A percentile compares a stretch with the other conserved stretches of the same genome.
Evolutionary conservation across 1,140 invertebrate species (phyloP).

Genomic region (Eueides isabella): DNA sequence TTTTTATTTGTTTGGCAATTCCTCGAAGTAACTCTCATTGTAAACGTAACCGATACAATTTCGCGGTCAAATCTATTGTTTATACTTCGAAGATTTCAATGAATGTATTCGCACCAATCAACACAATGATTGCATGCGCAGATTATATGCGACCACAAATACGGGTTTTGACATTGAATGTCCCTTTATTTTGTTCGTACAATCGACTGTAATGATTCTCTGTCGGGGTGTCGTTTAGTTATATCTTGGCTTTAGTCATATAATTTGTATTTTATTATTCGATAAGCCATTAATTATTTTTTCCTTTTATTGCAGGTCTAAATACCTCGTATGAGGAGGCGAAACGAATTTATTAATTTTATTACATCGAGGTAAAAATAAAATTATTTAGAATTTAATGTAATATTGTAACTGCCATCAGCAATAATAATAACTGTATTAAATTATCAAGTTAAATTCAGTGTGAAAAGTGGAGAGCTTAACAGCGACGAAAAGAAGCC

Average conservation of each 20-base stretch:
- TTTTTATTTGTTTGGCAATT: conserved; percentile 68
- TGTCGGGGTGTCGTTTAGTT: not conserved
- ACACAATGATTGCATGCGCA: conserved; percentile 37
- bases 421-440: conserved; percentile 33
- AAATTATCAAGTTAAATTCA: conserved; percentile 40
- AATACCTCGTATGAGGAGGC: conserved; percentile 25
- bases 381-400: not conserved
- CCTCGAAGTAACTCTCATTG: conserved; percentile 55
- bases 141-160: conserved; percentile 52
- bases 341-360: conserved; percentile 24
- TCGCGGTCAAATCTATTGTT: conserved; percentile 63
- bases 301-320: conserved; percentile 68
- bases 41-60: conserved; percentile 48
- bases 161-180: conserved; percentile 20
- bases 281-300: conserved; percentile 13
- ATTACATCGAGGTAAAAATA: not conserved
- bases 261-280: conserved; percentile 18
- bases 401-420: conserved; percentile 44
- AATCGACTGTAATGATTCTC: conserved; percentile 16
- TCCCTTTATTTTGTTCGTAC: conserved; percentile 27
- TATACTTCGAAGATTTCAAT: conserved; percentile 50
- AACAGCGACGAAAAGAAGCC: conserved; percentile 54
- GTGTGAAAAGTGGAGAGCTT: conserved; percentile 71
- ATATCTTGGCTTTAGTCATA: not conserved
- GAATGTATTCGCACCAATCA: conserved; percentile 36